Evolutionary conservation across 2,797 vertebrate genomes (phyloP).

Genomic region (Morelia viridis): DNA sequence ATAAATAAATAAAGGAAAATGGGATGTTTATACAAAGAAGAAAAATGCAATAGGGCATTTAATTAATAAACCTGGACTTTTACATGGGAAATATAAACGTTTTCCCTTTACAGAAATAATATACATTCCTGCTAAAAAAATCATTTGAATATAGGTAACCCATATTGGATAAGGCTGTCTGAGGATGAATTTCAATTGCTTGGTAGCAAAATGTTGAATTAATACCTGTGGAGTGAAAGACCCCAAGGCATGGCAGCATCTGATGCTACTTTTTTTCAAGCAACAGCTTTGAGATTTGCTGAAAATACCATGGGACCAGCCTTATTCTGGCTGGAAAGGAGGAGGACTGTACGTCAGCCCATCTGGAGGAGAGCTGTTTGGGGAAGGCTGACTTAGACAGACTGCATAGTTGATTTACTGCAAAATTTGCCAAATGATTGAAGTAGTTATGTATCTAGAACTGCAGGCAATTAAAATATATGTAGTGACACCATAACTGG

Average conservation of each 20-base stretch:
- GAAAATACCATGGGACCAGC: not conserved
- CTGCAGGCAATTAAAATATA: not conserved
- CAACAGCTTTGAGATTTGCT: not conserved
- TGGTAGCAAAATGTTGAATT: not conserved
- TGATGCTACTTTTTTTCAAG: not conserved
- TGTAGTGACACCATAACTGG: not conserved
- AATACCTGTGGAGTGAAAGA: not conserved
- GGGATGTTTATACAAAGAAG: slow-evolving; percentile 25
- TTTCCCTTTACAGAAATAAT: slow-evolving; percentile 36
- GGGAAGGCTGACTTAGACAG: not conserved
- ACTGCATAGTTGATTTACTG: not conserved
- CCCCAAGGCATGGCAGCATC: not conserved
- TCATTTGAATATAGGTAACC: slow-evolving; percentile 22
- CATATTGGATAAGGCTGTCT: slow-evolving; percentile 47
- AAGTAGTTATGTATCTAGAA: slow-evolving; percentile 32
- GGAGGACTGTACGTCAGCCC: not conserved
- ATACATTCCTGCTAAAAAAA: slow-evolving; percentile 40
- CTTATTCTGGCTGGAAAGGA: not conserved
- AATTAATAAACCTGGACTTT: slow-evolving; percentile 19
- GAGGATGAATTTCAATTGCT: slow-evolving; percentile 20
- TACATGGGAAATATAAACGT: slow-evolving; percentile 29
- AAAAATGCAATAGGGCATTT: slow-evolving; percentile 2
- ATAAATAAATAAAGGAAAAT: not conserved
- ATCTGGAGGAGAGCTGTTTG: not conserved
- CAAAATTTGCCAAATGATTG: not conserved